Evolutionary conservation across 1,140 invertebrate species (phyloP).

Genomic region (Cataglyphis hispanica): DNA sequence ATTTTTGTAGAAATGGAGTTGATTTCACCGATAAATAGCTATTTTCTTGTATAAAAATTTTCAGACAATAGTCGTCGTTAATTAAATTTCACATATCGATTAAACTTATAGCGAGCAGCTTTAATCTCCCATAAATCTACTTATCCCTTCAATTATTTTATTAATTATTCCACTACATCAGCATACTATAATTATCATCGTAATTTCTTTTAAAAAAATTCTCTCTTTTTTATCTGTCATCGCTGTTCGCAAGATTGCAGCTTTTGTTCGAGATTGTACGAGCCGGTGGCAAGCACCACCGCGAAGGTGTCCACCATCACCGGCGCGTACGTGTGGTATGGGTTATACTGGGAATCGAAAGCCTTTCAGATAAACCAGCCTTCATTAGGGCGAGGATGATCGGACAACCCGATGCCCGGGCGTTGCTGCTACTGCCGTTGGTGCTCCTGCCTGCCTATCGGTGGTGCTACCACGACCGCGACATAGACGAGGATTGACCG

Average conservation of each 20-base stretch:
- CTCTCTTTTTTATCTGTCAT: neutral
- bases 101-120: neutral
- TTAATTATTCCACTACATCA: neutral
- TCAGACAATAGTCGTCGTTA: neutral
- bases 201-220: neutral
- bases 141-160: neutral
- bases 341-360: slow-evolving; percentile 87
- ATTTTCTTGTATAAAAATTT: neutral
- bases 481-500: slow-evolving; percentile 71
- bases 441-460: slow-evolving; percentile 50
- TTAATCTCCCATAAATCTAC: neutral
- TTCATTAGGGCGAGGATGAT: slow-evolving; percentile 87
- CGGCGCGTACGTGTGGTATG: slow-evolving; percentile 83
- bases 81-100: neutral
- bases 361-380: slow-evolving; percentile 86
- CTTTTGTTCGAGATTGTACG: slow-evolving; percentile 84
- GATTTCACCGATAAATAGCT: neutral
- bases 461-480: slow-evolving; percentile 73
- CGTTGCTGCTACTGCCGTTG: slow-evolving; percentile 72
- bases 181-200: neutral
- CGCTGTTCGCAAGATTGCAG: slow-evolving; percentile 45
- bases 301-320: slow-evolving; percentile 84
- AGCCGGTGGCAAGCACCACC: slow-evolving; percentile 85
- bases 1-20: neutral
- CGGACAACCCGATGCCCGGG: slow-evolving; percentile 85